Base-by-base conservation (phyloP, 2,797 vertebrate species). In the Mastacembelus armatus region DNA sequence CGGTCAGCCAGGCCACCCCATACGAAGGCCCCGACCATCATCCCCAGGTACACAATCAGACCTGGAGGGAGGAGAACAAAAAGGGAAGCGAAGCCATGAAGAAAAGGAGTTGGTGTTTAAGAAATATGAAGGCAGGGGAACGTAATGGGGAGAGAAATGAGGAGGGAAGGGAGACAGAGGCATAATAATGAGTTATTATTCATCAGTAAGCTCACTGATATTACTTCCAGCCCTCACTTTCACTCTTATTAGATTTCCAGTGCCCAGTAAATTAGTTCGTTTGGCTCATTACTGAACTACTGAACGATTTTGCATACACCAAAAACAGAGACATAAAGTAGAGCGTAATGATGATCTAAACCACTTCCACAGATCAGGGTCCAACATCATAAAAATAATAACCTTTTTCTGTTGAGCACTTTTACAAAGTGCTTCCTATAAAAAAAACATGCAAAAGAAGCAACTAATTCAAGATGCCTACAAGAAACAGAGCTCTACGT, bases 21-120 rank as follows among this genome's bases (percentile, higher is more conserved):
- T 65, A 99, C 87, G 76, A 98, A 98, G 5, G 97, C 97, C 0
- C 97, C 97, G 51, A 98, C 96, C 97, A 98, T 98, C 97, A 98
- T 98, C 47, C 97, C 97, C 92, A 99, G 91, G 89, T 98, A 98
- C 54, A 98, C 97, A 32, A 99, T 98, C 67, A 98, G 94, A 71
- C 97, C 97, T 98, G 92, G 14, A 49, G 58, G 33, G 32, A 33
- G 49, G 19, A 26, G 15, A 32, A 39, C 33, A 21, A 4, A 2
- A 38, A 19, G 5, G 27, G 19, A 11, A 22, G 48, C 5, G 24
- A 19, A 26, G 61, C n/a, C n/a, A n/a, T n/a, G n/a, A n/a, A n/a
- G n/a, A 36, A 24, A 27, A 26, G 6, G 35, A 24, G 47, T n/a
- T 22, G n/a, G 33, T n/a, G 21, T 19, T 16, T 26, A 7, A 58